Base-by-base conservation (phyloP, 2,113 vertebrate species). In the Leiothrix lutea region DNA sequence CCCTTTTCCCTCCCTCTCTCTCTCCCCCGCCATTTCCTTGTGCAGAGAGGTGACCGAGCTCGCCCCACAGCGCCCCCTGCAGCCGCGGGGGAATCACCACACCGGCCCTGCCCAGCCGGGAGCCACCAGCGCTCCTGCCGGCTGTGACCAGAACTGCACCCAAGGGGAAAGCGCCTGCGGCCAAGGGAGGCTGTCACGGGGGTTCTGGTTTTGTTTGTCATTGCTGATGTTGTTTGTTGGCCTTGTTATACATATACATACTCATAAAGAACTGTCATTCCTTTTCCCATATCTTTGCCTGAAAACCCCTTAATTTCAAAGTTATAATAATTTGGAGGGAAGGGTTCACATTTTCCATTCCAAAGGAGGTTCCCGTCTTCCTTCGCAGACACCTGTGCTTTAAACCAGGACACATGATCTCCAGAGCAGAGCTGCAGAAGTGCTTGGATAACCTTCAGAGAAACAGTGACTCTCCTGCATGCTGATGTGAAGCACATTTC, bases 101-200 rank as follows among this genome's bases (percentile, higher is more conserved):
- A n/a, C 3, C 9, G 0, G 1, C 54, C 54, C 36, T 24, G 80
- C 20, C 54, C 4, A 1, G 45, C 54, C 21, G 1, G 45, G 36
- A 70, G 54, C 65, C 56, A 20, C 2, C 80, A 21, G 80, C 21
- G 16, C 66, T 56, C 66, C 66, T 71, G 80, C 24, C 0, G 25
- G 54, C 54, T 0, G 3, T 51, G 54, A 3, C 4, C 0, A 1
- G 12, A 24, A 29, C 36, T 60, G 65, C 79, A n/a, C 45, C 15
- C 0, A 9, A 5, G 3, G 10, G 35, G 14, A 24, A 4, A 19
- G 65, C 0, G 36, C 18, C 44, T 4, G 3, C 9, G 0, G n/a
- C 62, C 1, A 1, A 12, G 42, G 21, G 24, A 3, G 15, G 31
- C 54, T 35, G n/a, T 1, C 1, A 0, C 4, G 1, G 23, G 25